Percentiles rank a stretch among this genome's conserved stretches.
These are phyloP conservation scores for Temnothorax longispinosus DNA, from an alignment of 1,140 invertebrate species.

Conservation along the genomic window DNA sequence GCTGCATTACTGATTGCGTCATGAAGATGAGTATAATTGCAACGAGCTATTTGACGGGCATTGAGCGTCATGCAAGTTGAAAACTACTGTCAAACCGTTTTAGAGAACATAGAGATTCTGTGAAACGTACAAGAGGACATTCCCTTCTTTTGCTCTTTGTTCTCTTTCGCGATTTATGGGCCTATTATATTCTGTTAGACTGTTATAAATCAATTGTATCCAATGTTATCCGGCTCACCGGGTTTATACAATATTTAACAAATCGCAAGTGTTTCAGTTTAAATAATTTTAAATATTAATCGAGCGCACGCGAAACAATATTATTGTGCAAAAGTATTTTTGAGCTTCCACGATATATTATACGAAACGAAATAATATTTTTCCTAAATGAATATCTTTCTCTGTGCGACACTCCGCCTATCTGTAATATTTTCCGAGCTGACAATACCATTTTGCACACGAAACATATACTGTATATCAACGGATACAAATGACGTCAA, in stretches of 20 bases:
- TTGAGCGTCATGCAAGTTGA: background rate
- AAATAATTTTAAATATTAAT: constrained; percentile 22
- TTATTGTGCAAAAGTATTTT: background rate
- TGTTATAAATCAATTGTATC: constrained; percentile 1
- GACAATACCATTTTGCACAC: constrained; percentile 32
- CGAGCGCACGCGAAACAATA: background rate
- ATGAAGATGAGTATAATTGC: constrained; percentile 31
- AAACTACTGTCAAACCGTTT: background rate
- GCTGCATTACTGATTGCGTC: constrained; percentile 2
- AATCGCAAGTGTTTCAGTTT: background rate
- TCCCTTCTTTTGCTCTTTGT: background rate
- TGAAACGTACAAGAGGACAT: background rate
- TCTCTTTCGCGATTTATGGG: background rate
- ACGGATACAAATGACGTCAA: constrained; percentile 42
- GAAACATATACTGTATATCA: constrained; percentile 32
- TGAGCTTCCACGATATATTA: constrained; percentile 19
- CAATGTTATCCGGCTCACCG: background rate
- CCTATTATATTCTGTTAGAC: background rate
- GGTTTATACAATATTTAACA: background rate
- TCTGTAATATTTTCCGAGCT: constrained; percentile 37
- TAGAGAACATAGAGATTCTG: background rate
- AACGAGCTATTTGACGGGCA: background rate
- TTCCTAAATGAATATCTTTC: background rate
- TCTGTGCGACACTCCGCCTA: background rate
- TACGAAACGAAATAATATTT: constrained; percentile 17